phyloP scores from a whole-genome alignment of 2,797 vertebrate genomes.

The Loris lydekkerianus region DNA sequence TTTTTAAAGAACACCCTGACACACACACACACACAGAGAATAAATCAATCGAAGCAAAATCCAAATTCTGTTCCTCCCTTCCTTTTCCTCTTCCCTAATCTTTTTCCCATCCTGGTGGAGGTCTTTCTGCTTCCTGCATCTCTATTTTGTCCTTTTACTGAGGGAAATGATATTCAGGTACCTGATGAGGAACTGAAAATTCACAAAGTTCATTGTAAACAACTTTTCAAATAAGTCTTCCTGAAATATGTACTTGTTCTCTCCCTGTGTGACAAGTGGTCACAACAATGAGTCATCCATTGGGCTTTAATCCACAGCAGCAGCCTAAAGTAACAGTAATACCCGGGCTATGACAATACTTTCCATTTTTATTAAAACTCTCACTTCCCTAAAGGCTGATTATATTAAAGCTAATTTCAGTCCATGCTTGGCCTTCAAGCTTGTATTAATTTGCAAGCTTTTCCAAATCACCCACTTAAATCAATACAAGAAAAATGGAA shows the following conservation, averaged over 20 bases:
- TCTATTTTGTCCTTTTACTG: neutral
- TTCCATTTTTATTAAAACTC: conserved; percentile 53
- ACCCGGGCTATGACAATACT: conserved; percentile 13
- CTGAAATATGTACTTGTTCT: neutral
- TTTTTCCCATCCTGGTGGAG: neutral
- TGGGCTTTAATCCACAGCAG: conserved; percentile 39
- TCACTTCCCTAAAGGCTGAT: neutral
- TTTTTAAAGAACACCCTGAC: neutral
- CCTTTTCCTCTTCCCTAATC: neutral
- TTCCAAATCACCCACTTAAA: conserved; percentile 16
- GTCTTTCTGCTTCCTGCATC: neutral
- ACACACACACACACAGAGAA: neutral
- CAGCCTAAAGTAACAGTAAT: conserved; percentile 55
- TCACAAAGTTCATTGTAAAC: neutral
- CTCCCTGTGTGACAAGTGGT: conserved; percentile 6
- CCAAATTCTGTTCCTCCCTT: neutral
- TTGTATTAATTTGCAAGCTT: conserved; percentile 15
- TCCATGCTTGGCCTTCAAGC: neutral
- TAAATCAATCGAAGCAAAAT: neutral
- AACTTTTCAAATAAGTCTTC: neutral
- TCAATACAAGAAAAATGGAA: neutral
- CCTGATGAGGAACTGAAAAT: neutral
- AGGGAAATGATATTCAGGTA: neutral
- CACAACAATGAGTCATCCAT: conserved; percentile 58
- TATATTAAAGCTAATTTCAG: conserved; percentile 27